phyloP scores from a whole-genome alignment of 2,888 invertebrate species.

The Rotaria socialis region DNA sequence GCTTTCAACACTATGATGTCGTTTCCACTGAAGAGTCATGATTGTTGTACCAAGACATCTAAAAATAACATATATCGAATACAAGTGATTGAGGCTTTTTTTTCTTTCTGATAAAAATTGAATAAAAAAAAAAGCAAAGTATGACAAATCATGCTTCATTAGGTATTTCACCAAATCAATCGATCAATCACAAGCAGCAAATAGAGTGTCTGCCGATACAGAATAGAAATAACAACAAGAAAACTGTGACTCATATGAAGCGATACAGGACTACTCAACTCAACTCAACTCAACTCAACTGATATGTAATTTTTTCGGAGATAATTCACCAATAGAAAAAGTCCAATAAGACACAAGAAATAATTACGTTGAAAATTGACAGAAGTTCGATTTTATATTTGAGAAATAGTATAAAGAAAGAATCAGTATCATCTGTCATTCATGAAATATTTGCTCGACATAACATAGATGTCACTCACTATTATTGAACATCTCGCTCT shows the following conservation, averaged over 20 bases:
- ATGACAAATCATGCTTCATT: neutral
- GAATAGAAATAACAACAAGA: neutral
- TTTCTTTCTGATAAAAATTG: neutral
- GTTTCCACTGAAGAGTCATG: constrained; percentile 24
- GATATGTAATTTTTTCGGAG: neutral
- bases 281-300: too few species aligned
- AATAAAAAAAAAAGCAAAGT: neutral
- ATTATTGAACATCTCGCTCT: neutral
- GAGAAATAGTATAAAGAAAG: too few species aligned
- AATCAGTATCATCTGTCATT: too few species aligned
- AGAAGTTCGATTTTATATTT: too few species aligned
- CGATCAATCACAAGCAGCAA: neutral
- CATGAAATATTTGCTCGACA: too few species aligned
- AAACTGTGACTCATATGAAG: neutral
- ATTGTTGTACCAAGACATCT: constrained; percentile 21
- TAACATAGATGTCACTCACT: neutral
- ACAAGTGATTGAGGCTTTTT: neutral
- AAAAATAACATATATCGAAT: neutral
- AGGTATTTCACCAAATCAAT: neutral
- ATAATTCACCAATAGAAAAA: neutral
- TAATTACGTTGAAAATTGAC: too few species aligned
- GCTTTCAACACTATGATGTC: constrained; percentile 2
- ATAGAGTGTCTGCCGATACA: neutral
- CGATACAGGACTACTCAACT: neutral
- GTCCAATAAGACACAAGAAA: neutral